These are phyloP conservation scores for Crax fasciolata DNA, from an alignment of 2,797 vertebrate genomes.

Conservation along the genomic window DNA sequence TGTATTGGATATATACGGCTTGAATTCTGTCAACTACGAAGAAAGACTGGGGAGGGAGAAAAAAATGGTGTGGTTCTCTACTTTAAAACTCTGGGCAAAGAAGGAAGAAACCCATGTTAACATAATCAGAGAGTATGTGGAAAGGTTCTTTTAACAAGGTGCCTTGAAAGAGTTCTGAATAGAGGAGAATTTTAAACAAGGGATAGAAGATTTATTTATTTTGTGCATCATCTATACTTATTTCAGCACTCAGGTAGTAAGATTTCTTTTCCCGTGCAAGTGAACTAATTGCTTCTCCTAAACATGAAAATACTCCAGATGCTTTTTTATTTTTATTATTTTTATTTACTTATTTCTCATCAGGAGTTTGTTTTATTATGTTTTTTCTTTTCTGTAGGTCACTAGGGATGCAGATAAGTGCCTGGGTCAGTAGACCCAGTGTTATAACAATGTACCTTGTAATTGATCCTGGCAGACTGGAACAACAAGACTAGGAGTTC, in stretches of 20 bases:
- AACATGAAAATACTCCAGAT: background rate
- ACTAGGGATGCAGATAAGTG: background rate
- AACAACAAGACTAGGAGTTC: conserved; percentile 44
- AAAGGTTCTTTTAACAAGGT: background rate
- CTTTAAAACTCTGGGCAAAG: background rate
- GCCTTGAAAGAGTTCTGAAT: background rate
- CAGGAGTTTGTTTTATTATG: background rate
- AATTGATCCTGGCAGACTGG: conserved; percentile 52
- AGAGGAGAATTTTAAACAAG: background rate
- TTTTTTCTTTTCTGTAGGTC: conserved; percentile 17
- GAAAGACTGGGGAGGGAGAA: background rate
- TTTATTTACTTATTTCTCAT: background rate
- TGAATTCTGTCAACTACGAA: background rate
- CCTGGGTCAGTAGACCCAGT: background rate
- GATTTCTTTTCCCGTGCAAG: background rate
- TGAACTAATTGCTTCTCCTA: background rate
- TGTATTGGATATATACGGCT: background rate
- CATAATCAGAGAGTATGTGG: background rate
- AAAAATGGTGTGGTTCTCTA: background rate
- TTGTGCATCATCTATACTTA: background rate
- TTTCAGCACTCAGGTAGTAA: background rate
- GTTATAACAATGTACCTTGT: conserved; percentile 43
- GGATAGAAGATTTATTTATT: background rate
- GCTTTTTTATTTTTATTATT: background rate
- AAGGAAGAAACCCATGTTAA: background rate